phyloP scores from a whole-genome alignment of 2,888 invertebrate genomes.

The Hylaea fasciaria region DNA sequence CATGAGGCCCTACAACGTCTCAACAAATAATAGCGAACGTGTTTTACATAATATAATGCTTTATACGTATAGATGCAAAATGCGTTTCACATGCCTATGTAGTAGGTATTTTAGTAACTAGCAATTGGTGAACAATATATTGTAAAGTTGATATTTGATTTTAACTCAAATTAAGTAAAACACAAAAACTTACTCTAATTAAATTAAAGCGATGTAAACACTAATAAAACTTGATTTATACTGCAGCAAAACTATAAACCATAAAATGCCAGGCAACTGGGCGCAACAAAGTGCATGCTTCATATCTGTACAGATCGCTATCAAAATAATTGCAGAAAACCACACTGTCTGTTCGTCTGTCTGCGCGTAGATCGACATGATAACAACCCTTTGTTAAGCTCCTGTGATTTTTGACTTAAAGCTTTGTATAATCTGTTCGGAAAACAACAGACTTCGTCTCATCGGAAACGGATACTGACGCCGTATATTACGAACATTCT shows the following conservation, averaged over 20 bases:
- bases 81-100: no score
- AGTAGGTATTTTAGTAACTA: no score
- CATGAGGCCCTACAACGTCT: no score
- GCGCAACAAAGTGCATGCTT: slow-evolving; percentile 59
- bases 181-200: background rate
- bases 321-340: slow-evolving; percentile 78
- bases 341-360: slow-evolving; percentile 69
- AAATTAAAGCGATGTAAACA: slow-evolving; percentile 30
- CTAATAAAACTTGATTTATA: slow-evolving; percentile 26
- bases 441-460: background rate
- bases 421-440: slow-evolving; percentile 8
- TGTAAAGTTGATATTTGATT: background rate
- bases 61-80: no score
- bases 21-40: background rate
- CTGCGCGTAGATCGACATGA: slow-evolving; percentile 49
- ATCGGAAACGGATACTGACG: background rate
- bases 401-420: slow-evolving; percentile 40
- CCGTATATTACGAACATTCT: background rate
- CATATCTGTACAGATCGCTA: slow-evolving; percentile 69
- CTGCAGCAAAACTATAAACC: slow-evolving; percentile 34
- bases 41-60: no score
- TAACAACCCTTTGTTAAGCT: slow-evolving; percentile 44
- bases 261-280: slow-evolving; percentile 39
- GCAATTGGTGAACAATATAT: background rate
- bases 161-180: background rate